Evolutionary conservation across 2,797 vertebrate genomes (phyloP), one percentile per base, ranked within the genome.

Genomic region (Artibeus jamaicensis): DNA sequence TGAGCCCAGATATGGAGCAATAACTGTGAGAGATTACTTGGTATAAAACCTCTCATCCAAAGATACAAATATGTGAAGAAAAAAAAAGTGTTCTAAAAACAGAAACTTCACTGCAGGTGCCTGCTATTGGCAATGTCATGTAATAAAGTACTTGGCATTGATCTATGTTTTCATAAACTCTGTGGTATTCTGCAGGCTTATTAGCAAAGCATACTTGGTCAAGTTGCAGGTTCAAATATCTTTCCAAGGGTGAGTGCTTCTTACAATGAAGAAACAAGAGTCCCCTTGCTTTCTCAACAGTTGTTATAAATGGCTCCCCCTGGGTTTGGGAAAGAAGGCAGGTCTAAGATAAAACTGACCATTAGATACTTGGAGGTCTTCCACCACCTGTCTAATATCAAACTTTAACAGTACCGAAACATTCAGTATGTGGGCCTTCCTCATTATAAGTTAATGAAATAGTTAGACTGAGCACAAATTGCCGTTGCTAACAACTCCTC

Each of bases 121-220:
- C 62, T 86, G 50, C 62, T 22, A 26, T 95, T 95, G 93, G 96
- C 92, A 96, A 92, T 55, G 85, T 18, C 29, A 29, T 82, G 68
- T 59, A 96, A 70, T 96, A 94, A 96, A 91, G 91, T 2, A 94
- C 87, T 92, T 93, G 96, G 93, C 97, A 83, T 55, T 96, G 77
- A 96, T 90, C 12, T 95, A 96, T 34, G 84, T 93, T 96, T 95
- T 87, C 89, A 71, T 91, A 98, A 98, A 97, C 67, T 67, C 95
- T 90, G 26, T 77, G 42, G 26, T 89, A 29, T 94, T 97, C 55
- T 71, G 26, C 50, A 91, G 59, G 73, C 46, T 96, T 97, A 48
- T 92, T 97, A 97, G 70, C 48, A 48, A 67, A 92, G 50, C 91
- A 1, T 10, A 73, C 86, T 95, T 96, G 67, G 90, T 88, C 42